phyloP scores from a whole-genome alignment of 2,888 invertebrate genomes.

The Drymonia ruficornis region DNA sequence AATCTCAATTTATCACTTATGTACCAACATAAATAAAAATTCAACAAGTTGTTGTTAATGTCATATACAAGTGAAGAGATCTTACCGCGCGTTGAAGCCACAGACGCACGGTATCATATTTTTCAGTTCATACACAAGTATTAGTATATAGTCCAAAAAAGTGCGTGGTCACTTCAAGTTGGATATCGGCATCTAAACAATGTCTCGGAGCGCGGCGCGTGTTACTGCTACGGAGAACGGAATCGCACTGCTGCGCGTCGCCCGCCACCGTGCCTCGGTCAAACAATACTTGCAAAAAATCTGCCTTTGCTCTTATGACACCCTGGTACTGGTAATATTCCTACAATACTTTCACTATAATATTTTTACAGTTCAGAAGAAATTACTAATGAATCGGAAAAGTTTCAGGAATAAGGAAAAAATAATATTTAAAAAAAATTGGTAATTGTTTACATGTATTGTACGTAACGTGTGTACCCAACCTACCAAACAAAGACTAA shows the following conservation, averaged over 20 bases:
- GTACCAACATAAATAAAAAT: constrained; percentile 9
- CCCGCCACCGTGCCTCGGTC: constrained; percentile 8
- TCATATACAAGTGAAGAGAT: constrained; percentile 11
- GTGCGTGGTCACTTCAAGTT: constrained; percentile 17
- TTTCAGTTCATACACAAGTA: constrained; percentile 28
- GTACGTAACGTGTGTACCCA: too few species aligned
- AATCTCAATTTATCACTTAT: constrained; percentile 9
- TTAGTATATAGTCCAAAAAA: constrained; percentile 15
- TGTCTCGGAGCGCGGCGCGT: constrained; percentile 24
- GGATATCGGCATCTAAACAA: constrained; percentile 23
- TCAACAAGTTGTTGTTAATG: constrained; percentile 19
- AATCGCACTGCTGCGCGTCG: constrained; percentile 34
- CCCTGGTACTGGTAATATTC: constrained; percentile 8
- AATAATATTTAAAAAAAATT: too few species aligned
- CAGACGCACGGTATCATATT: constrained; percentile 29
- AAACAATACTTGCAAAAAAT: constrained; percentile 5
- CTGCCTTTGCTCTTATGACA: constrained; percentile 11
- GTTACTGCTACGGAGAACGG: constrained; percentile 26
- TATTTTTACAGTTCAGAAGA: too few species aligned
- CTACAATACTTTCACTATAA: too few species aligned
- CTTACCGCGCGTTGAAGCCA: constrained; percentile 30
- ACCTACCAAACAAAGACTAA: too few species aligned
- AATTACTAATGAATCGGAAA: too few species aligned
- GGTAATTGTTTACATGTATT: too few species aligned
- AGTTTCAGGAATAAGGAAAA: too few species aligned